phyloP scores from a whole-genome alignment of 2,113 vertebrate genomes.

The Drymodes brunneopygia region DNA sequence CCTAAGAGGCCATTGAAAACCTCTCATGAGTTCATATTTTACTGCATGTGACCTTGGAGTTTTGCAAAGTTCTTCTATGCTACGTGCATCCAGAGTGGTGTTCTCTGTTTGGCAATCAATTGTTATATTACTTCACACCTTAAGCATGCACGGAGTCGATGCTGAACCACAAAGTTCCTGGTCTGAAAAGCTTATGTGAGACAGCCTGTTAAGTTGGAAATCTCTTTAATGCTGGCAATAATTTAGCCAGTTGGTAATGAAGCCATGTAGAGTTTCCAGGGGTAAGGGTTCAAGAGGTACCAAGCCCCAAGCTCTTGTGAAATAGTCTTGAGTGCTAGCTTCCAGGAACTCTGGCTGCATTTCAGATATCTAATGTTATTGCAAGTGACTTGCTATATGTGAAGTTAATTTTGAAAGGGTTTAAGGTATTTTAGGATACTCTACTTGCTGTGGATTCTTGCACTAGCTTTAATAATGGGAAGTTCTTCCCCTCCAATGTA shows the following conservation, averaged over 20 bases:
- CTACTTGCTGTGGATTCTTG: not conserved
- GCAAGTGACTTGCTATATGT: not conserved
- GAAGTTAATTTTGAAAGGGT: not conserved
- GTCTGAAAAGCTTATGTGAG: not conserved
- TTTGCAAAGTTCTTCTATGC: not conserved
- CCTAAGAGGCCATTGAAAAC: not conserved
- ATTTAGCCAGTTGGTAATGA: not conserved
- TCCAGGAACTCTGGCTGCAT: not conserved
- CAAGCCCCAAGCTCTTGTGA: not conserved
- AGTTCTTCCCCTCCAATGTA: not conserved
- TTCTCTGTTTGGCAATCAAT: not conserved
- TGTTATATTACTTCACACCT: not conserved
- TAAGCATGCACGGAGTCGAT: not conserved
- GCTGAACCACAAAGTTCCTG: not conserved
- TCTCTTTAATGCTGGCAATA: not conserved
- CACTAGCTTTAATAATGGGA: not conserved
- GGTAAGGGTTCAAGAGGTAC: not conserved
- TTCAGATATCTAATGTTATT: not conserved
- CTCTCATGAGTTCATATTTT: not conserved
- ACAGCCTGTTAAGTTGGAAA: not conserved
- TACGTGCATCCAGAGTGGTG: not conserved
- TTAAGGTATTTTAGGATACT: not conserved
- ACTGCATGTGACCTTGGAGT: not conserved
- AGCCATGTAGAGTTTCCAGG: not conserved
- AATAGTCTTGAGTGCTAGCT: not conserved